Evolutionary conservation across 2,888 invertebrate genomes (phyloP).

Genomic region (Macrophya annulata): DNA sequence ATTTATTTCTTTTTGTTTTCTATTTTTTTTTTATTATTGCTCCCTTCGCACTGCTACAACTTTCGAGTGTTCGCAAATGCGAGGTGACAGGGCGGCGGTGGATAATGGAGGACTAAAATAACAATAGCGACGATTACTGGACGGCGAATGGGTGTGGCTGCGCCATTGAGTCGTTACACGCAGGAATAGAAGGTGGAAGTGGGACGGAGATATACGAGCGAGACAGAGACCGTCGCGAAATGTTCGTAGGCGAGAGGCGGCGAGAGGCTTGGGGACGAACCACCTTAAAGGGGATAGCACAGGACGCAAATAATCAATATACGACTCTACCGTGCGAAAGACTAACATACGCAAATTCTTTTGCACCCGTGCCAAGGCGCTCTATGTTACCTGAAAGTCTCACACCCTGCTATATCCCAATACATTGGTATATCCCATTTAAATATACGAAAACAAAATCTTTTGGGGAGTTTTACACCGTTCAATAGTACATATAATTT

Average conservation of each 20-base stretch:
- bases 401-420: background rate
- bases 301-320: constrained; percentile 50
- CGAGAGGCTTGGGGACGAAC: constrained; percentile 74
- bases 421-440: background rate
- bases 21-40: background rate
- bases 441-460: constrained; percentile 2
- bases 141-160: constrained; percentile 79
- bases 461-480: background rate
- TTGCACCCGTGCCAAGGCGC: constrained; percentile 23
- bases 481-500: background rate
- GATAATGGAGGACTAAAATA: constrained; percentile 71
- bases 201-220: constrained; percentile 59
- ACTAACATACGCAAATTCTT: constrained; percentile 50
- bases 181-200: constrained; percentile 71
- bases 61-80: constrained; percentile 29
- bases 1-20: background rate
- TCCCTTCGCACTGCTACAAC: background rate
- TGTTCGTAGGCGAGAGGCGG: constrained; percentile 55
- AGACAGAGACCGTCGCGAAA: constrained; percentile 58
- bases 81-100: constrained; percentile 57
- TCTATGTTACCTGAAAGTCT: background rate
- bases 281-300: constrained; percentile 77
- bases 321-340: constrained; percentile 49
- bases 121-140: constrained; percentile 78
- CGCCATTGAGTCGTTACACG: constrained; percentile 78